phyloP scores from a whole-genome alignment of 2,888 invertebrate genomes.

The Hirtodrosophila duncani region DNA sequence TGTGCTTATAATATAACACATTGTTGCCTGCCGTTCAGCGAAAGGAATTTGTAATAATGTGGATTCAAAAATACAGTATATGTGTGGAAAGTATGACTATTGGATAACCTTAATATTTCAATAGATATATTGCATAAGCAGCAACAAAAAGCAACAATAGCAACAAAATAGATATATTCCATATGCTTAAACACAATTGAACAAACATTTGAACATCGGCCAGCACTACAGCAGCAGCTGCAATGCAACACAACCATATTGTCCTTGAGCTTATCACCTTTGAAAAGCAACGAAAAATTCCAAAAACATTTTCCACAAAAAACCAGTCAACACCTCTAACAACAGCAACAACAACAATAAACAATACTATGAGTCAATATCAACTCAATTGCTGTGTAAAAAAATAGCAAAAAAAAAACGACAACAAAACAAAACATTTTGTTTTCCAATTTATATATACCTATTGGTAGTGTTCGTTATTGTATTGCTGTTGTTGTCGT shows the following conservation, averaged over 20 bases:
- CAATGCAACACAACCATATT: conserved; percentile 55
- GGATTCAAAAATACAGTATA: not conserved
- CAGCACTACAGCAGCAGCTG: conserved; percentile 21
- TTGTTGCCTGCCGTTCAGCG: no score
- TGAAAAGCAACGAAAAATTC: conserved; percentile 38
- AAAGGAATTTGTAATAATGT: not conserved
- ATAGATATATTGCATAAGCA: not conserved
- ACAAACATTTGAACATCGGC: conserved; percentile 42
- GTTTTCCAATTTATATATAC: conserved; percentile 28
- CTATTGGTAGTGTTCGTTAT: conserved; percentile 6
- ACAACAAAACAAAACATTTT: conserved; percentile 16
- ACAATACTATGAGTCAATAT: conserved; percentile 42
- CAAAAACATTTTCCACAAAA: conserved; percentile 23
- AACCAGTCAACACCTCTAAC: conserved; percentile 19
- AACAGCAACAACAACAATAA: conserved; percentile 5
- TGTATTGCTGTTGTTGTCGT: not conserved
- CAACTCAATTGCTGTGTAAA: conserved; percentile 34
- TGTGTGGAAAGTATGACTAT: no score
- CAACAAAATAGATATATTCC: conserved; percentile 54
- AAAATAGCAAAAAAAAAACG: conserved; percentile 13
- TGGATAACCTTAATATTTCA: conserved; percentile 14
- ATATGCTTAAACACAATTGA: conserved; percentile 63
- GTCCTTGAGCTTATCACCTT: conserved; percentile 71
- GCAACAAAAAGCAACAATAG: not conserved
- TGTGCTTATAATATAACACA: no score